These are phyloP conservation scores for Tenebrosternarchus preto DNA, from an alignment of 2,113 vertebrate species.

Conservation along the genomic window DNA sequence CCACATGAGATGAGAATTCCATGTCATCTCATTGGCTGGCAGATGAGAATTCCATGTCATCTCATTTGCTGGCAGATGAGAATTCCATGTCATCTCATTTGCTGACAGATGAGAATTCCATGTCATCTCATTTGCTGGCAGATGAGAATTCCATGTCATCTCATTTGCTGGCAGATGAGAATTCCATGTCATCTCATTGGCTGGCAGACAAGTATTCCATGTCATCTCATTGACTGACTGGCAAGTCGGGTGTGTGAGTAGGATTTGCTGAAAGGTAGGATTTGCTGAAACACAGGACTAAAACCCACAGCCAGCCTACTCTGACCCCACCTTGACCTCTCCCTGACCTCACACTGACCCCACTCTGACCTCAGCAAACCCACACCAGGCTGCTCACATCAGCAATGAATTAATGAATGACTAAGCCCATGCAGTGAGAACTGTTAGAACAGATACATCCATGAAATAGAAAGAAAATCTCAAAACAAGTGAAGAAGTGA, in stretches of 20 bases:
- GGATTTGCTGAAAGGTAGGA: constrained; percentile 40
- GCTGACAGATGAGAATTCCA: constrained; percentile 44
- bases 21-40: constrained; percentile 51
- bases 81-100: constrained; percentile 44
- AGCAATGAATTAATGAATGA: constrained; percentile 46
- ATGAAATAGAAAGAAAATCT: constrained; percentile 65
- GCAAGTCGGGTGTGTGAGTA: constrained; percentile 38
- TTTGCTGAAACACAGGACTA: neutral
- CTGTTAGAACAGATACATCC: constrained; percentile 63
- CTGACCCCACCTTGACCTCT: too few relatives aligned
- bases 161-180: constrained; percentile 54
- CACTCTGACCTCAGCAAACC: constrained; percentile 47
- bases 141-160: constrained; percentile 36
- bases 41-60: constrained; percentile 28
- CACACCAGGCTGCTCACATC: constrained; percentile 45
- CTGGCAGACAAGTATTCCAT: constrained; percentile 44
- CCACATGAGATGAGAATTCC: constrained; percentile 41
- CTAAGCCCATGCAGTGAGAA: constrained; percentile 54
- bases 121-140: constrained; percentile 52
- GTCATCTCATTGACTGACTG: constrained; percentile 54
- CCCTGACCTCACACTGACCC: constrained; percentile 38
- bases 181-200: constrained; percentile 45
- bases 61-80: constrained; percentile 55
- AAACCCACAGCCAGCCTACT: neutral
- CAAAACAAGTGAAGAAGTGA: constrained; percentile 60